Evolutionary conservation across 2,113 vertebrate species (phyloP).

Genomic region (Pteruthius melanotis): DNA sequence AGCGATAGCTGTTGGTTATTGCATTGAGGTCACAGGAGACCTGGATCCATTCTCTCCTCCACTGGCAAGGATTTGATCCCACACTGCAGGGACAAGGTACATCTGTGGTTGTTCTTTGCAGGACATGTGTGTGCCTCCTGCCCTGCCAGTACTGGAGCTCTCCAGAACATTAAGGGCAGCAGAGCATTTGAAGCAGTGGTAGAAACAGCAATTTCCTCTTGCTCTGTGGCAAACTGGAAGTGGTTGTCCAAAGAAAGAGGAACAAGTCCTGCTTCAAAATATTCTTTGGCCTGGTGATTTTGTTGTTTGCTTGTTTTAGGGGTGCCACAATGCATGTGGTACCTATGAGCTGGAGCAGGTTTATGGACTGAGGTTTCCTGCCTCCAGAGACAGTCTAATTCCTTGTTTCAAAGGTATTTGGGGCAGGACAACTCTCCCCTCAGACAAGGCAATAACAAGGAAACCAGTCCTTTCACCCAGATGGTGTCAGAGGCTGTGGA

Average conservation of each 20-base stretch:
- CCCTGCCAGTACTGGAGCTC: background rate
- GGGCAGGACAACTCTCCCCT: background rate
- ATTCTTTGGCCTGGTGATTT: background rate
- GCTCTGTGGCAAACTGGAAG: background rate
- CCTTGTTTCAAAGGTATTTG: background rate
- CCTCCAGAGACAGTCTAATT: background rate
- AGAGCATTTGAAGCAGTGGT: background rate
- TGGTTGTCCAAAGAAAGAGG: background rate
- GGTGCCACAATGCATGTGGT: background rate
- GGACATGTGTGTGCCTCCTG: fast-evolving
- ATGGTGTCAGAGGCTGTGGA: background rate
- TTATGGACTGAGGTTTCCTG: background rate
- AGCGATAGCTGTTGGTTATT: background rate
- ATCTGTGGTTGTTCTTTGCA: background rate
- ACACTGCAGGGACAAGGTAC: background rate
- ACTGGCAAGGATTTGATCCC: background rate
- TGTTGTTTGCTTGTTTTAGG: background rate
- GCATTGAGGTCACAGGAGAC: background rate
- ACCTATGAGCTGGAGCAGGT: background rate
- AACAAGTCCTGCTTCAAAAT: background rate
- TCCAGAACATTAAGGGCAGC: background rate
- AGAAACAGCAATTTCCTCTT: background rate
- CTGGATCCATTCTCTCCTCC: background rate
- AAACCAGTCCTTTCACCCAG: background rate
- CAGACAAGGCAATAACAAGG: background rate